Conservation (phyloP, 2,797 vertebrate genomes). For the Phoebastria nigripes region DNA sequence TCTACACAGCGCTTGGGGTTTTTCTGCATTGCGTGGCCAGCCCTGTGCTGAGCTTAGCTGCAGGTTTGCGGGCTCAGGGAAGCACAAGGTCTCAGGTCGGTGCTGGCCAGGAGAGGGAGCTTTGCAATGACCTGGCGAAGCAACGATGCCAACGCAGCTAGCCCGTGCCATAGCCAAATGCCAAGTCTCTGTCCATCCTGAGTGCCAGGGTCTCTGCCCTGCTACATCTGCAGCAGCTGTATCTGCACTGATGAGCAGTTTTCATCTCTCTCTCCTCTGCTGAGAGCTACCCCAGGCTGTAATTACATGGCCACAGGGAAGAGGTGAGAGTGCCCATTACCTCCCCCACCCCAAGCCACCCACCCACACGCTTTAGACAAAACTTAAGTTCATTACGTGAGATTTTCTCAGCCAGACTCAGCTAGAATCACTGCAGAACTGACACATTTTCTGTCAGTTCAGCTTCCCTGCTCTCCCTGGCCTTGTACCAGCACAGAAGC, state of each 20-base stretch:
- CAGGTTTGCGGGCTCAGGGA: not conserved
- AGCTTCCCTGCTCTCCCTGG: not conserved
- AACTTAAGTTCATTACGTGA: not conserved
- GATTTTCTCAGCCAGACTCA: not conserved
- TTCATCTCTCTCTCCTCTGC: not conserved
- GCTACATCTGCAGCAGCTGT: not conserved
- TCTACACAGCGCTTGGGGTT: rapidly evolving
- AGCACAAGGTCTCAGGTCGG: not conserved
- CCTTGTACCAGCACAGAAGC: not conserved
- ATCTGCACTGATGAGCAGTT: not conserved
- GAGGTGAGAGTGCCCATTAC: not conserved
- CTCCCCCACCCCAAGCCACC: rapidly evolving
- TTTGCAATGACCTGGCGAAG: not conserved
- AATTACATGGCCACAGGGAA: not conserved
- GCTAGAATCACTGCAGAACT: not conserved
- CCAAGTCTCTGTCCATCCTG: rapidly evolving
- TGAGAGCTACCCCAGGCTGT: not conserved
- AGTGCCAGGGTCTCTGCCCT: not conserved
- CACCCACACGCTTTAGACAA: rapidly evolving
- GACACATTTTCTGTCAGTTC: not conserved
- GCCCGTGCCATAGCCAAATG: not conserved
- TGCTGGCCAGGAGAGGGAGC: not conserved
- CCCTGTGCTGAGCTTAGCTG: not conserved
- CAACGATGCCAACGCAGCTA: not conserved
- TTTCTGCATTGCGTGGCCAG: rapidly evolving